Evolutionary conservation across 1,140 invertebrate species (phyloP).

Genomic region (Stegodyphus dumicola): DNA sequence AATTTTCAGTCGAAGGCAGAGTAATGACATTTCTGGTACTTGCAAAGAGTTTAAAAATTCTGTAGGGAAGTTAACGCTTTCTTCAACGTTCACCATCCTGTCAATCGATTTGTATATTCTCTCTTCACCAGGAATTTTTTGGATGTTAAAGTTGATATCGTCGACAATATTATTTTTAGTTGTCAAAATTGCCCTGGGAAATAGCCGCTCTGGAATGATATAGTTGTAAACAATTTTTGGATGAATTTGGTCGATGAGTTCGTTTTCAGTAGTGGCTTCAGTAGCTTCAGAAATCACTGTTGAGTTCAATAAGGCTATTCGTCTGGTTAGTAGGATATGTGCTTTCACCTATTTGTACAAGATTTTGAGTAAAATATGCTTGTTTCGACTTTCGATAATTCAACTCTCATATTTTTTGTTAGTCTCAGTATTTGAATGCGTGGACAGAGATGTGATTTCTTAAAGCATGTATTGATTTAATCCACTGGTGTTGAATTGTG

Average conservation of each 20-base stretch:
- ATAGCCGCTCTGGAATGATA: not conserved
- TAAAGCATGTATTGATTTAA: not conserved
- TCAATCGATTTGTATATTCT: not conserved
- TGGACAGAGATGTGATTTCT: not conserved
- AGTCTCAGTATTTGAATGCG: not conserved
- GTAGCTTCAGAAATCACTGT: not conserved
- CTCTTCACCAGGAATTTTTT: not conserved
- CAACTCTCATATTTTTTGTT: slow-evolving; percentile 5
- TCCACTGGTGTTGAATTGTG: not conserved
- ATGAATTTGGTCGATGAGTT: slow-evolving; percentile 64
- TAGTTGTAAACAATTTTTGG: slow-evolving; percentile 6
- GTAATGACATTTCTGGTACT: slow-evolving; percentile 28
- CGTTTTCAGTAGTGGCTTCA: not conserved
- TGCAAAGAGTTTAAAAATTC: slow-evolving; percentile 9
- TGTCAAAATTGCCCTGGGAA: not conserved
- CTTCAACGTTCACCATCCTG: not conserved
- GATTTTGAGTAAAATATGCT: not conserved
- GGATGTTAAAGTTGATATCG: not conserved
- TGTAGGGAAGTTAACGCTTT: not conserved
- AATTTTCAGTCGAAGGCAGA: slow-evolving; percentile 15
- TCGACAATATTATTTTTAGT: not conserved
- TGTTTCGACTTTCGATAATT: not conserved
- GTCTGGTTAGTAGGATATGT: not conserved
- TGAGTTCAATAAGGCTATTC: not conserved
- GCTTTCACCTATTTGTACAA: slow-evolving; percentile 1